These are phyloP conservation scores for Palythoa heliodiscus DNA, from an alignment of 92 coral and sea anemone species.

Conservation along the genomic window DNA sequence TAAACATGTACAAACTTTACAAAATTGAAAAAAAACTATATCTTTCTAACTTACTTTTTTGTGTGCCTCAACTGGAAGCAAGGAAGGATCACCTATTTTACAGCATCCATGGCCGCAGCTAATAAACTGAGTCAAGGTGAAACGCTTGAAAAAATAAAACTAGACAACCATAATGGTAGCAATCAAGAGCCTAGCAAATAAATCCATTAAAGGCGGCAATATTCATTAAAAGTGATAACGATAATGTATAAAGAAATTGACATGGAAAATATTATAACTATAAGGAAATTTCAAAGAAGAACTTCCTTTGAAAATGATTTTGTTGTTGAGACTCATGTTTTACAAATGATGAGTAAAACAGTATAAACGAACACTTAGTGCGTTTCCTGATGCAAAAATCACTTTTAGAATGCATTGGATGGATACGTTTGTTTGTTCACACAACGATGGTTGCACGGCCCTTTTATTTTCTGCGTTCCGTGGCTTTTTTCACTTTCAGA, in stretches of 20 bases:
- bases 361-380: background rate
- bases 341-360: background rate
- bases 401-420: background rate
- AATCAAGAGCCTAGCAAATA: too few relatives aligned
- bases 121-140: conserved; percentile 57
- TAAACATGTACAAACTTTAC: background rate
- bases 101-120: conserved; percentile 96
- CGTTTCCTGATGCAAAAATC: background rate
- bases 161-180: too few relatives aligned
- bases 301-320: too few relatives aligned
- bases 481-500: conserved; percentile 16
- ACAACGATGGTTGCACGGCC: conserved; percentile 94
- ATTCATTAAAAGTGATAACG: too few relatives aligned
- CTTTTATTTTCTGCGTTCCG: conserved; percentile 46
- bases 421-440: conserved; percentile 88
- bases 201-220: too few relatives aligned
- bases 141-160: background rate
- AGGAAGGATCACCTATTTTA: conserved; percentile 65
- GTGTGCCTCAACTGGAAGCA: conserved; percentile 35
- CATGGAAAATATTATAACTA: too few relatives aligned
- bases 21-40: background rate
- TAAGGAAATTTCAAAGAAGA: too few relatives aligned
- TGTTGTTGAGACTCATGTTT: too few relatives aligned
- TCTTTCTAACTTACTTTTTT: background rate
- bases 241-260: too few relatives aligned